Percentiles rank a stretch among this genome's conserved stretches.
Conservation (phyloP, 2,888 invertebrate species). For the Leptura quadrifasciata region DNA sequence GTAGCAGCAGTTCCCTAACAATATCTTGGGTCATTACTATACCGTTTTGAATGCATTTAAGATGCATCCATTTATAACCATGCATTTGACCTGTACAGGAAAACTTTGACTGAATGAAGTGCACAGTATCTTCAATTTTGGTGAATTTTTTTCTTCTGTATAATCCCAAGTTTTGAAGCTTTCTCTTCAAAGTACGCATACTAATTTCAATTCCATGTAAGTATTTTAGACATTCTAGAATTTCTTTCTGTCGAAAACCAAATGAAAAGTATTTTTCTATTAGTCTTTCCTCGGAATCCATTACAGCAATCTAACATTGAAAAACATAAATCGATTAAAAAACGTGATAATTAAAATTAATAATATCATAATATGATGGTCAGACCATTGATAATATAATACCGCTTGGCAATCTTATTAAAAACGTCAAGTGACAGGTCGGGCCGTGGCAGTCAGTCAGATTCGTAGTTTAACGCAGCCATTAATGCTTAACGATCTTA, state of each 20-base stretch:
- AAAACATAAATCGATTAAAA: no score
- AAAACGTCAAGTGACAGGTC: no score
- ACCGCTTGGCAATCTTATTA: no score
- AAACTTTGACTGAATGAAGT: slow-evolving; percentile 21
- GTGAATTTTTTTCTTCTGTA: slow-evolving; percentile 36
- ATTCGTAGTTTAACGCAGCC: no score
- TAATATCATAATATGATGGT: no score
- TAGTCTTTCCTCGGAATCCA: no score
- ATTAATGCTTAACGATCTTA: no score
- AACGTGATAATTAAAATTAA: no score
- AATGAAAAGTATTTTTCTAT: neutral
- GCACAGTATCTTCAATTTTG: slow-evolving; percentile 14
- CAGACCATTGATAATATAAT: no score
- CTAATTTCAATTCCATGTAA: neutral
- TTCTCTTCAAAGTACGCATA: slow-evolving; percentile 23
- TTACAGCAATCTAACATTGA: no score
- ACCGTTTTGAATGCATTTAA: neutral
- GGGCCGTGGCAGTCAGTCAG: no score
- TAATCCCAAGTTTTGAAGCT: slow-evolving; percentile 7
- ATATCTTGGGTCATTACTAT: slow-evolving; percentile 20
- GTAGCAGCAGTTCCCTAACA: neutral
- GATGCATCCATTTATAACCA: neutral
- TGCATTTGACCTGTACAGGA: slow-evolving; percentile 21
- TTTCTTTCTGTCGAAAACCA: neutral
- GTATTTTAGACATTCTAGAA: neutral